Base-by-base conservation (phyloP, 2,113 vertebrate genomes). In the Ellobius talpinus region DNA sequence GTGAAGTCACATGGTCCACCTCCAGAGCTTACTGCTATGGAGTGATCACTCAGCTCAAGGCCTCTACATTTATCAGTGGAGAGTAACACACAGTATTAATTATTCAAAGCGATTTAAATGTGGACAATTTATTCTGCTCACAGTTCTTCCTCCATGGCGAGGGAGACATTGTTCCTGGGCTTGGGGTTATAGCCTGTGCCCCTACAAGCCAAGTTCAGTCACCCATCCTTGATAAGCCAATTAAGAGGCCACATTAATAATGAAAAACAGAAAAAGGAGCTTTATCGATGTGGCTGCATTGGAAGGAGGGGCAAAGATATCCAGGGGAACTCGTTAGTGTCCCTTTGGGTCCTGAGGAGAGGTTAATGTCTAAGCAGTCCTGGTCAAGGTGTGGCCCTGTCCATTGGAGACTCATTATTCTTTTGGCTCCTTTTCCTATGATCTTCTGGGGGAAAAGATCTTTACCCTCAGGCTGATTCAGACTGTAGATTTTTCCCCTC, bases 11-110 rank as follows among this genome's bases (percentile, higher is more conserved):
- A 0, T 52, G 88, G n/a, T 31, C n/a, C 8, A 5, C 7, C 33
- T 33, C 2, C 1, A 0, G 36, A 50, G 23, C n/a, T 66, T 61
- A 23, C 29, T 21, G 50, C 70, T 42, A 16, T 29, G 6, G 36
- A 70, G 68, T 0, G 0, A 0, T 42, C 14, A 0, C 16, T 7
- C 24, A 9, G 79, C 63, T 52, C 8, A 63, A 33, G 55, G 29
- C 12, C 12, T 29, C 87, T 47, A 42, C 50, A 3, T 33, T 55
- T 8, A 3, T 8, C 23, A 0, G 21, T 58, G 29, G 66, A 55
- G 2, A 65, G 4, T 31, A 2, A 16, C 3, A 19, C 7, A 87
- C 36, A 12, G 29, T 66, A 21, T 31, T 85, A 42, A 85, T 85
- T 86, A 47, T 33, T 21, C 65, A 65, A 31, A 3, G 14, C 17